Evolutionary conservation across 2,797 vertebrate genomes (phyloP).

Genomic region (Tamandua tetradactyla): DNA sequence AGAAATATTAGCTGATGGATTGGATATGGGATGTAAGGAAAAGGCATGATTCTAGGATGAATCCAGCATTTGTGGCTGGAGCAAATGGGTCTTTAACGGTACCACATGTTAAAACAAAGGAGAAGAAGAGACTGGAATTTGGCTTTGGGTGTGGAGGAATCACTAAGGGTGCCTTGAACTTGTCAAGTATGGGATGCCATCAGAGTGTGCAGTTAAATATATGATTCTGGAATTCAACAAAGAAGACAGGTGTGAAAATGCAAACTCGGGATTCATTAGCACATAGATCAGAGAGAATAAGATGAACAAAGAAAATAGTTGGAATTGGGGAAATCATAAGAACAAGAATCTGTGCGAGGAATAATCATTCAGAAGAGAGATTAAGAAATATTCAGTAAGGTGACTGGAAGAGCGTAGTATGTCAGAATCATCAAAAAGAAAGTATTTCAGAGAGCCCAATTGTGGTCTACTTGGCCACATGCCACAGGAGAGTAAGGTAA

Average conservation of each 20-base stretch:
- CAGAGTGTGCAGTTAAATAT: neutral
- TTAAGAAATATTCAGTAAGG: neutral
- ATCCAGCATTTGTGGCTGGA: neutral
- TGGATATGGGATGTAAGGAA: neutral
- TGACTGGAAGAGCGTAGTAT: neutral
- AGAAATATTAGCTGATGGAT: neutral
- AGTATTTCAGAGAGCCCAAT: neutral
- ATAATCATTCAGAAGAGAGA: neutral
- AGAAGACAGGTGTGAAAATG: neutral
- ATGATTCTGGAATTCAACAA: neutral
- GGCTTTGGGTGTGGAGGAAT: neutral
- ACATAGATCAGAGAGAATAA: neutral
- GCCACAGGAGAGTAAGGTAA: neutral
- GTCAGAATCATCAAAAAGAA: neutral
- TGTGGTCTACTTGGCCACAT: neutral
- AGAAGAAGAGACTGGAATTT: neutral
- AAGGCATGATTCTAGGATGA: neutral
- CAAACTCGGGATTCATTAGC: neutral
- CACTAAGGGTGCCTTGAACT: neutral
- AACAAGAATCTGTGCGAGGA: neutral
- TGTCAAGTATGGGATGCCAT: neutral
- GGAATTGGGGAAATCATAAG: neutral
- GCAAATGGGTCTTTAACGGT: neutral
- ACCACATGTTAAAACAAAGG: neutral
- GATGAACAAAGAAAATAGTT: neutral